Evolutionary conservation across 64 coral and sea anemone genomes (phyloP), one percentile per base, ranked within the genome.

Genomic region (Stichodactyla helianthus): DNA sequence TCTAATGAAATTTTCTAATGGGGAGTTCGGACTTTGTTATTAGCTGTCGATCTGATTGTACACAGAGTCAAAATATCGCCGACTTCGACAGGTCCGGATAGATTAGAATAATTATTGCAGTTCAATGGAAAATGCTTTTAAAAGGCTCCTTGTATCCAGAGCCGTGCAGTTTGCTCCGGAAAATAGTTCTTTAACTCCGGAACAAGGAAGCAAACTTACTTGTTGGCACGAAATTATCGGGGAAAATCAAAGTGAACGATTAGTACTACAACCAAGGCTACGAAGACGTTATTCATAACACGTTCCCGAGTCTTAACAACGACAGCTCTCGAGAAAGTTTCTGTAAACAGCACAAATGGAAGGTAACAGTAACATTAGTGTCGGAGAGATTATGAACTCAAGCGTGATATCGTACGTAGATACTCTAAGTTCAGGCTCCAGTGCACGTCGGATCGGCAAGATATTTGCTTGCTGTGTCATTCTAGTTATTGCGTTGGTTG

Each of bases 401-500:
- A 65, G 2, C 62, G 22, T n/a, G 18, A 13, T 5, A 65, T 20
- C 20, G 19, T 65, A n/a, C 18, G 20, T 5, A n/a, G 12, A 65
- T 20, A n/a, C 19, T 65, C 22, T 23, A 7, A 65, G 62, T 22
- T 65, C 62, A 22, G 23, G 11, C 12, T 74, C 68, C 11, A 27
- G 10, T 13, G 23, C 25, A 25, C 25, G 68, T 74, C 25, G 25
- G 6, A 11, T 74, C 4, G 68, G 68, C 7, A 74, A 74, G 68
- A 74, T 27, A 13, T 74, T 74, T 10, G 68, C 68, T 74, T 74
- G 68, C 10, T 27, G 8, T 44, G 55, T 91, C 5, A 59, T 91
- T 62, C 83, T 91, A 27, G 65, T 81, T 10, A 52, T 86, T 6
- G 58, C 83, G 23, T 26, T 86, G 10, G 52, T 86, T 44, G 89